A percentile compares a stretch with the other conserved stretches of the same genome.
phyloP scores from a whole-genome alignment of 2,797 vertebrate species.

The Rhinophrynus dorsalis region DNA sequence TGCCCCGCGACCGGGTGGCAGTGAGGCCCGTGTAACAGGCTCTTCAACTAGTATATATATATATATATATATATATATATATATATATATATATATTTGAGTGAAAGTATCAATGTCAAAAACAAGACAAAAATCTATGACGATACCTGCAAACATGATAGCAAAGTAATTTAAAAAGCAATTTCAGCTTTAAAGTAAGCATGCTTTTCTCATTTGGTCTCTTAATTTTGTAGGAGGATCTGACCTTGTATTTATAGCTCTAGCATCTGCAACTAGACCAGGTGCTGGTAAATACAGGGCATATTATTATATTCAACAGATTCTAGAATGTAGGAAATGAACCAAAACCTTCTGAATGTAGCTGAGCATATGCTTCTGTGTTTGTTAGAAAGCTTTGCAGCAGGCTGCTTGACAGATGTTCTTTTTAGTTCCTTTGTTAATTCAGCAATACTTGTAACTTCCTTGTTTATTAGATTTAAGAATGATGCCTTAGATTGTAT shows the following conservation, averaged over 20 bases:
- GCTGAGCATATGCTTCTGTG: constrained; percentile 30
- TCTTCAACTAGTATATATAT: too few relatives aligned
- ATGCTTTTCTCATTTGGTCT: not conserved
- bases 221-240: not conserved
- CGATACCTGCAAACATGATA: too few relatives aligned
- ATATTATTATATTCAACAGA: constrained; percentile 6
- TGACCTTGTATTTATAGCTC: constrained; percentile 1
- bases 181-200: too few relatives aligned
- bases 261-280: not conserved
- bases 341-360: constrained; percentile 26
- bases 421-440: constrained; percentile 36
- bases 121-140: too few relatives aligned
- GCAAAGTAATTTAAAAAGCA: too few relatives aligned
- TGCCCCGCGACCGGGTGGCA: too few relatives aligned
- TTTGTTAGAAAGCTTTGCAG: constrained; percentile 24
- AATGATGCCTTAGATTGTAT: constrained; percentile 20
- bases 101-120: too few relatives aligned
- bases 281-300: not conserved
- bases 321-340: constrained; percentile 25
- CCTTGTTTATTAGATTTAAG: constrained; percentile 38
- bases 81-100: too few relatives aligned
- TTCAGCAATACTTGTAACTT: constrained; percentile 30
- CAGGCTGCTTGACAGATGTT: constrained; percentile 44
- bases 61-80: too few relatives aligned
- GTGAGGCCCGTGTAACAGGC: too few relatives aligned